Conservation (phyloP, 2,113 vertebrate genomes). For the Bujurquina vittata region DNA sequence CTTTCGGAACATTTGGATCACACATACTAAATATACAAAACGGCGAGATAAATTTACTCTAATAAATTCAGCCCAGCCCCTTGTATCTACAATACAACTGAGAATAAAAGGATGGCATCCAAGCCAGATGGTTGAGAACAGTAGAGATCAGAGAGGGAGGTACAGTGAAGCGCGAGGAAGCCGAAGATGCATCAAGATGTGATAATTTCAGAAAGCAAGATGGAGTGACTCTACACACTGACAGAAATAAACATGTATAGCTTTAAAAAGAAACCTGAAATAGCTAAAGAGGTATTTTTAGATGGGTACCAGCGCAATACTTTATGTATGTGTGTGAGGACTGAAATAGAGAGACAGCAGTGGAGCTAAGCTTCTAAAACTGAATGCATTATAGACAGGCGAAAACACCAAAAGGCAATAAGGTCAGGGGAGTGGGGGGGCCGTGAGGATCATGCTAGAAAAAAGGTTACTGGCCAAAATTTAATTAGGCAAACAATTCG, state of each 20-base stretch:
- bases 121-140: slow-evolving; percentile 60
- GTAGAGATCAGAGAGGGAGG: slow-evolving; percentile 34
- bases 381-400: slow-evolving; percentile 21
- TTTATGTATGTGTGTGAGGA: neutral
- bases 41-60: slow-evolving; percentile 10
- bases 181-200: slow-evolving; percentile 54
- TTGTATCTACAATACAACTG: slow-evolving; percentile 5
- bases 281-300: slow-evolving; percentile 58
- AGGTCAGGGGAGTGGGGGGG: neutral
- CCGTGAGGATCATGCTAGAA: neutral
- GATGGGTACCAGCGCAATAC: slow-evolving; percentile 12
- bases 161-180: slow-evolving; percentile 17
- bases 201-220: slow-evolving; percentile 40
- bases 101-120: slow-evolving; percentile 29
- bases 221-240: slow-evolving; percentile 19
- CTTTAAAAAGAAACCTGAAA: slow-evolving; percentile 26
- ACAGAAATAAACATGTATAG: slow-evolving; percentile 54
- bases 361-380: neutral
- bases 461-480: neutral
- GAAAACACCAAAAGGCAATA: slow-evolving; percentile 2
- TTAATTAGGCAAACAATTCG: slow-evolving; percentile 25
- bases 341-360: neutral
- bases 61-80: slow-evolving; percentile 23
- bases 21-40: slow-evolving; percentile 41
- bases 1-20: slow-evolving; percentile 30